A percentile compares a stretch with the other conserved stretches of the same genome.
Evolutionary conservation across 2,888 invertebrate genomes (phyloP).

Genomic region (Diploptera punctata): DNA sequence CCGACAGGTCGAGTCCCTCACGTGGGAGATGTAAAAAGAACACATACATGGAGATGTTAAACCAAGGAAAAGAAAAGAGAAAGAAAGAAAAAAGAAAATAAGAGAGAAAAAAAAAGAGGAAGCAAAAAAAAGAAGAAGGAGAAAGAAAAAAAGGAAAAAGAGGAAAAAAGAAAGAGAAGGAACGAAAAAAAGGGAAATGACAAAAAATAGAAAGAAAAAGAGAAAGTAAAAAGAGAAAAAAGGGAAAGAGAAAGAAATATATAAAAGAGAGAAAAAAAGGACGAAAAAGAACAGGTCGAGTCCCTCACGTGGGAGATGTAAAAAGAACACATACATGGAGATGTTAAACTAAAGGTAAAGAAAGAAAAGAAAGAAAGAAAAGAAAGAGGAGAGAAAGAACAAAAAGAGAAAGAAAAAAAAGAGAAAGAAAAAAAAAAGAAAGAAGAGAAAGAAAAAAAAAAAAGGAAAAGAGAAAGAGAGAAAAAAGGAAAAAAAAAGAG

Average conservation of each 20-base stretch:
- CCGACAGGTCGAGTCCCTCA: too few relatives aligned
- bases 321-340: neutral
- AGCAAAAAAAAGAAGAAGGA: neutral
- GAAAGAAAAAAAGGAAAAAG: neutral
- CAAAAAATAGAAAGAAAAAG: neutral
- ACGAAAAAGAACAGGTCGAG: too few relatives aligned
- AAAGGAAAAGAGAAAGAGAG: neutral
- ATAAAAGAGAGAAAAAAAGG: neutral
- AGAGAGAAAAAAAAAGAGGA: neutral
- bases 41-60: too few relatives aligned
- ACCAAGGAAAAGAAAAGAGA: neutral
- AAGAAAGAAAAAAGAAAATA: neutral
- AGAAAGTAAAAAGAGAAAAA: neutral
- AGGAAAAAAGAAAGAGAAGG: too few relatives aligned
- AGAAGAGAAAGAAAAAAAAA: neutral
- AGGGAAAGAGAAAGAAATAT: neutral
- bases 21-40: too few relatives aligned
- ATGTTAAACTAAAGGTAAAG: neutral
- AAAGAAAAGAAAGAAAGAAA: neutral
- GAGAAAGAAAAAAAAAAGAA: neutral
- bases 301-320: too few relatives aligned
- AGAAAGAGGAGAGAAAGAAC: slow-evolving; percentile 17
- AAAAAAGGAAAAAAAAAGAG: neutral
- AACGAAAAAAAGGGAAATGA: neutral
- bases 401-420: neutral